These are phyloP conservation scores for Macrotis lagotis DNA, from an alignment of 2,113 vertebrate genomes.

Conservation along the genomic window DNA sequence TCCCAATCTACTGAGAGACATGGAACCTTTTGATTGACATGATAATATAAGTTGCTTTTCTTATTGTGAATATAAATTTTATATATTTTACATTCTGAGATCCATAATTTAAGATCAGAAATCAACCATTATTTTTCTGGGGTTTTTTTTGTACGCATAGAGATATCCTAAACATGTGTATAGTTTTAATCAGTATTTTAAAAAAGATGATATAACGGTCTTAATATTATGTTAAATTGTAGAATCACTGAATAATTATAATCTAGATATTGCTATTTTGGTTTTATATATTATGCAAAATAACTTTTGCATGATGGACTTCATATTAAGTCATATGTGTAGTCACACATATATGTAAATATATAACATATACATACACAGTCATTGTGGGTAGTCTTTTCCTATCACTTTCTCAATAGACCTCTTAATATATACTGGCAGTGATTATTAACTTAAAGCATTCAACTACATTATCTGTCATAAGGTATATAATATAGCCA, in stretches of 20 bases:
- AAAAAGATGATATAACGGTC: not conserved
- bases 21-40: not conserved
- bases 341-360: not conserved
- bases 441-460: conserved; percentile 44
- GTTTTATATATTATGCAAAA: not conserved
- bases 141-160: not conserved
- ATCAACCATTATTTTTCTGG: not conserved
- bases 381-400: not conserved
- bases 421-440: conserved; percentile 12
- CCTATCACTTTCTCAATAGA: not conserved
- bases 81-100: not conserved
- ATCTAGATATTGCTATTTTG: not conserved
- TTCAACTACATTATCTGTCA: conserved; percentile 51
- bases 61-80: not conserved
- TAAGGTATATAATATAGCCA: conserved; percentile 45
- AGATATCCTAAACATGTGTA: not conserved
- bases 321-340: not conserved
- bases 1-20: not conserved
- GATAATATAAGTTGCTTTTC: not conserved
- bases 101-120: not conserved
- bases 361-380: not conserved
- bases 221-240: not conserved
- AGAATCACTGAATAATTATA: not conserved
- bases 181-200: conserved; percentile 21
- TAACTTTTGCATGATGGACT: not conserved